phyloP scores from a whole-genome alignment of 2,797 vertebrate species.

The Danio jaintianensis region DNA sequence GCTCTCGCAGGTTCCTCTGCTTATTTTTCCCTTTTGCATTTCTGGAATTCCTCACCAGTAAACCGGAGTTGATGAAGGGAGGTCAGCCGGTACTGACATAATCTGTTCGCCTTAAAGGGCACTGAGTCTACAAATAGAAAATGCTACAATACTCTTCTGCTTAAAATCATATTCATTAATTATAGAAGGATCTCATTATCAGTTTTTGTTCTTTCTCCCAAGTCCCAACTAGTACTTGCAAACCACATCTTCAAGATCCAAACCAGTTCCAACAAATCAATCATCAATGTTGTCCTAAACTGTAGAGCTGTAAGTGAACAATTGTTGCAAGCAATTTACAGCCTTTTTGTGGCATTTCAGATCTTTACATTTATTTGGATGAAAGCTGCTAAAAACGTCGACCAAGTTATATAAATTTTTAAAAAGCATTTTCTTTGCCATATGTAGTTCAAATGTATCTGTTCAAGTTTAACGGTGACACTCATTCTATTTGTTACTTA shows the following conservation, averaged over 20 bases:
- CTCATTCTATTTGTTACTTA: not conserved
- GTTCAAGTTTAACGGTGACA: not conserved
- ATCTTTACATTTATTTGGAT: not conserved
- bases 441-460: not conserved
- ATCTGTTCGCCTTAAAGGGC: slow-evolving; percentile 85
- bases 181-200: slow-evolving; percentile 51
- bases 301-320: not conserved
- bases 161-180: slow-evolving; percentile 71
- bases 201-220: accelerated
- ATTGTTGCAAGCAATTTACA: not conserved
- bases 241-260: not conserved
- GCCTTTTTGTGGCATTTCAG: not conserved
- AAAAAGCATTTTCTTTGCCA: not conserved
- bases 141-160: slow-evolving; percentile 63
- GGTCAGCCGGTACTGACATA: slow-evolving; percentile 78
- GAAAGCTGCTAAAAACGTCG: not conserved
- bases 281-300: not conserved
- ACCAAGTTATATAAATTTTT: not conserved
- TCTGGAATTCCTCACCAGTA: slow-evolving; percentile 79
- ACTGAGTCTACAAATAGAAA: slow-evolving; percentile 68
- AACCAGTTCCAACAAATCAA: not conserved
- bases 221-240: not conserved
- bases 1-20: slow-evolving; percentile 54
- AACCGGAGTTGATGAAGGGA: slow-evolving; percentile 71
- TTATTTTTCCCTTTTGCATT: slow-evolving; percentile 63